Evolutionary conservation across 2,888 invertebrate species (phyloP).

Genomic region (Tyria jacobaeae): DNA sequence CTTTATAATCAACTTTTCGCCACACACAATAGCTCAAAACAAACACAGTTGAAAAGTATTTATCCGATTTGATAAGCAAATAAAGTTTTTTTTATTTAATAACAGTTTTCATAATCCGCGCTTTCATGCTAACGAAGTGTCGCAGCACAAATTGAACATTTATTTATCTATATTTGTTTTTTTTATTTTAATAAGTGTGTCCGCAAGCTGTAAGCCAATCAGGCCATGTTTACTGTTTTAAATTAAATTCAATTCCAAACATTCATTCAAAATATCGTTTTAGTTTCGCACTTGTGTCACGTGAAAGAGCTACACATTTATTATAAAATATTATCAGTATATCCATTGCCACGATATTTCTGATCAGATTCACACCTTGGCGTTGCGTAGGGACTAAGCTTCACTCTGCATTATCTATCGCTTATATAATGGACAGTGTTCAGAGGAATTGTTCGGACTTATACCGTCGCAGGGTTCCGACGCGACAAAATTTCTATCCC

Average conservation of each 20-base stretch:
- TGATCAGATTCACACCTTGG: too few relatives aligned
- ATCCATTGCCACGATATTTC: too few relatives aligned
- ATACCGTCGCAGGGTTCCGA: too few relatives aligned
- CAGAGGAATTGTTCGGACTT: too few relatives aligned
- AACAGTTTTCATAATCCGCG: conserved; percentile 20
- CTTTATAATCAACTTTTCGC: conserved; percentile 10
- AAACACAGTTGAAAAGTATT: conserved; percentile 17
- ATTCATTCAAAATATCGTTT: conserved; percentile 1
- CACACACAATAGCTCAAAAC: conserved; percentile 13
- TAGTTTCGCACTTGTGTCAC: neutral
- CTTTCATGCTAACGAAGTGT: conserved; percentile 24
- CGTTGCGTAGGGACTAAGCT: too few relatives aligned
- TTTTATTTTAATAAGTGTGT: too few relatives aligned
- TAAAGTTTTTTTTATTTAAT: conserved; percentile 29
- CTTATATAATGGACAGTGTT: too few relatives aligned
- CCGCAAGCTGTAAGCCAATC: conserved; percentile 37
- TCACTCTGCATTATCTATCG: too few relatives aligned
- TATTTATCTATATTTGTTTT: conserved; percentile 36
- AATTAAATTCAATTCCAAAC: conserved; percentile 28
- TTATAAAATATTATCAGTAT: too few relatives aligned
- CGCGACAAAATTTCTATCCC: too few relatives aligned
- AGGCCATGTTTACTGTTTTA: conserved; percentile 34
- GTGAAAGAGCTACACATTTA: too few relatives aligned
- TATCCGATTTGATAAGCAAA: conserved; percentile 36
- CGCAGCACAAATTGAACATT: conserved; percentile 36